Base-by-base conservation (phyloP, 2,113 vertebrate species). In the Narcine bancroftii region DNA sequence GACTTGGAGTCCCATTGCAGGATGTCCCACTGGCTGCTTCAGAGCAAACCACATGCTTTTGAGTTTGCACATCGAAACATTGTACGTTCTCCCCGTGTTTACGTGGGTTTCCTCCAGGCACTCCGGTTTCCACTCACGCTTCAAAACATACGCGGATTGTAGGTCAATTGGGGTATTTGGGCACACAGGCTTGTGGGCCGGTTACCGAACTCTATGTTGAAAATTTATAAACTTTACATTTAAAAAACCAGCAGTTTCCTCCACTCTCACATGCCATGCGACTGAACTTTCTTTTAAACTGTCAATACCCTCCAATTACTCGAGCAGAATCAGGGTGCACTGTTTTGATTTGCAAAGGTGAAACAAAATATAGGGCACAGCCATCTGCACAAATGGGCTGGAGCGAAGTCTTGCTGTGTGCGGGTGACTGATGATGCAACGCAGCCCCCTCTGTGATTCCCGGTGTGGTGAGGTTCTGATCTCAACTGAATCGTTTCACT, bases 281-380 rank as follows among this genome's bases (percentile, higher is more conserved):
- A 66, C 65, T 29, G 60, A 91, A 45, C 63, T n/a, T 91, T 45
- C 24, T 87, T 85, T 85, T 56, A 85, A 91, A 91, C 87, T 15
- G 63, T 91, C 87, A 45, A 45, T 24, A 91, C 39, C 36, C 63
- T 91, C 60, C n/a, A 69, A 69, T 69, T 39, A 69, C 45, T 66
- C 66, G 63, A 42, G 63, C 63, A 91, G 63, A 69, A 24, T 45
- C 45, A 39, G 60, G 63, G 33, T 42, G 63, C 63, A 15, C n/a
- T 69, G 87, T 91, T 91, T 66, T 91, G 63, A 91, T 91, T 91
- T 91, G 63, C 87, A 69, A 69, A 89, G 39, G 45, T 26, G 10
- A 81, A 81, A 45, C 47, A 81, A 69, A 91, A 91, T 26, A 60
- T 66, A 91, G 87, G 87, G 87, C 87, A 91, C 10, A 42, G 39